Base-by-base conservation (phyloP, 2,797 vertebrate species). In the Gymnodraco acuticeps region DNA sequence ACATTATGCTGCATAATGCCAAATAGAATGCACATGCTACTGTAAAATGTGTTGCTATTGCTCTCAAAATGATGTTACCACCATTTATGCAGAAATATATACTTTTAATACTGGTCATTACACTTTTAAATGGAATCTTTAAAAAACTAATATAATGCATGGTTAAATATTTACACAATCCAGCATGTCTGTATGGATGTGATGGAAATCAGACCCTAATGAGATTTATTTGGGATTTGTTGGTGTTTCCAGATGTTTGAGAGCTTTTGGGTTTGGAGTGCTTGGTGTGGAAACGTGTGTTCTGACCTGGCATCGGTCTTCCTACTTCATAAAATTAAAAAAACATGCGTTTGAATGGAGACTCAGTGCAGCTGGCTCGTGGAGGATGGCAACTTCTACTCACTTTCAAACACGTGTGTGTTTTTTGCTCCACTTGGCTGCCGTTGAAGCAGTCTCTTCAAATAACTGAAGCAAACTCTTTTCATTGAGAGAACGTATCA, bases 321-420 rank as follows among this genome's bases (percentile, higher is more conserved):
- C 43, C 41, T 65, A 51, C 53, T 64, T 85, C 56, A 69, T 41
- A 77, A 83, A 79, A 76, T 67, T 45, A 43, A 72, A 86, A 91
- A 77, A 91, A 77, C 73, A 73, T 64, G 79, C 76, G 63, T 74
- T 64, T 83, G 80, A 83, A 83, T 80, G 59, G 68, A 77, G 62
- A 61, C 75, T 17, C 42, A 41, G 76, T 47, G 45, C 41, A 63
- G 65, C 75, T 77, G 74, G 52, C 81, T 81, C 48, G 0, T 6
- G 41, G 43, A 42, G 12, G 61, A 79, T 45, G 64, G 77, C 73
- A 80, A 70, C 68, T 71, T 83, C 84, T 67, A 72, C 70, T 67
- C 51, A 48, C 42, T 62, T 85, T 77, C 70, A 82, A 70, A 82
- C 15, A 9, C 56, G 67, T 67, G 71, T 77, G 65, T 64, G 54